phyloP scores from a whole-genome alignment of 2,888 invertebrate species.

The Leistus spinibarbis region DNA sequence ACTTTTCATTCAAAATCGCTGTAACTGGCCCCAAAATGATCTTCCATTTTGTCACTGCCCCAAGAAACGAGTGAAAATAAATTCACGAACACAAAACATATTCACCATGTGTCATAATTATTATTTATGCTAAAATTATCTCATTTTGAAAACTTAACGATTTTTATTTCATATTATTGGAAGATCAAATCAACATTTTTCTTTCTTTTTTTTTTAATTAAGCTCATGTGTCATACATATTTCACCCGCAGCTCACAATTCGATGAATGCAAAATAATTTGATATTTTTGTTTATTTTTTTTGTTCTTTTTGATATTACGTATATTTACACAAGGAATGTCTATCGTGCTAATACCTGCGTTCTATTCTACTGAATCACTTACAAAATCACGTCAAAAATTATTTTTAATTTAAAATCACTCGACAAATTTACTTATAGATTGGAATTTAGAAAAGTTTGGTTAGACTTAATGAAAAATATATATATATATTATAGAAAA shows the following conservation, averaged over 20 bases:
- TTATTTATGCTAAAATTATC: conserved; percentile 31
- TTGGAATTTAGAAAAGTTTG: background rate
- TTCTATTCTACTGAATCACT: conserved; percentile 1
- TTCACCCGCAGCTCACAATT: conserved; percentile 29
- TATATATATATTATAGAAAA: conserved; percentile 2
- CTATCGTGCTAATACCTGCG: conserved; percentile 21
- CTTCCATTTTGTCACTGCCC: conserved; percentile 7
- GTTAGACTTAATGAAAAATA: background rate
- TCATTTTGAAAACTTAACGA: conserved; percentile 33
- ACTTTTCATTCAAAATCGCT: conserved; percentile 9
- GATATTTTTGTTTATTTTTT: background rate
- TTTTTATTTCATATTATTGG: conserved; percentile 15
- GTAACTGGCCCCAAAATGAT: conserved; percentile 24
- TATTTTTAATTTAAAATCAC: conserved; percentile 1
- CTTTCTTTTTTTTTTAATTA: conserved; percentile 14
- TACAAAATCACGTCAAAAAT: conserved; percentile 7
- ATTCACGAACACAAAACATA: background rate
- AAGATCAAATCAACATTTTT: conserved; percentile 33
- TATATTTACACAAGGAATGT: conserved; percentile 28
- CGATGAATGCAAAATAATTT: conserved; percentile 31
- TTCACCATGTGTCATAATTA: conserved; percentile 7
- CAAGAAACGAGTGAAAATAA: background rate
- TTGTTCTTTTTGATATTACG: conserved; percentile 2
- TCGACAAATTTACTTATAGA: conserved; percentile 21
- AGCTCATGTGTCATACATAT: conserved; percentile 27